A percentile compares a stretch with the other conserved stretches of the same genome.
These are phyloP conservation scores for Darevskia nairensis DNA, from an alignment of 2,797 vertebrate species.

Conservation along the genomic window DNA sequence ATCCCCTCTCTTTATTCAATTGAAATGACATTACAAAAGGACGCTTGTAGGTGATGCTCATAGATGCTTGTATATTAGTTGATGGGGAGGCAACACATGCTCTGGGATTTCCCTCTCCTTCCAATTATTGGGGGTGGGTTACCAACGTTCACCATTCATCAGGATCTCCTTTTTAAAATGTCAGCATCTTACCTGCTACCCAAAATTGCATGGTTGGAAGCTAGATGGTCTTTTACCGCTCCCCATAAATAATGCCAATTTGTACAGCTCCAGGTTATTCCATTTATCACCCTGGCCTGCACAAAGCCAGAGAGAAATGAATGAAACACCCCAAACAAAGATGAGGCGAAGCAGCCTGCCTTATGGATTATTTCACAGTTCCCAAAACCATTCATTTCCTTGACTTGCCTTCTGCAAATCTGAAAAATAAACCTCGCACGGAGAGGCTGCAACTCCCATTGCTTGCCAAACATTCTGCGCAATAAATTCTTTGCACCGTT, in stretches of 20 bases:
- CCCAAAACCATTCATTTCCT: conserved; percentile 44
- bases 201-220: conserved; percentile 48
- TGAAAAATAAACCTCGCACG: conserved; percentile 54
- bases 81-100: not conserved
- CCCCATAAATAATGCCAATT: conserved; percentile 65
- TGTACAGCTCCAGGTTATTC: conserved; percentile 53
- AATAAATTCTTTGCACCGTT: conserved; percentile 48
- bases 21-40: not conserved
- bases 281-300: conserved; percentile 60
- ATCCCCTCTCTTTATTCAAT: not conserved
- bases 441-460: conserved; percentile 18
- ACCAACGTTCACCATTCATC: conserved; percentile 28
- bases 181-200: conserved; percentile 32
- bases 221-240: conserved; percentile 35
- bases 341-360: conserved; percentile 55
- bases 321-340: conserved; percentile 60
- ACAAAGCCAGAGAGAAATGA: conserved; percentile 60
- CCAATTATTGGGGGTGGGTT: not conserved
- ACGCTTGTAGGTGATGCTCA: rapidly evolving
- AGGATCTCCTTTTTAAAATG: conserved; percentile 50
- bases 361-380: conserved; percentile 62
- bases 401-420: conserved; percentile 36
- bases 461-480: conserved; percentile 40
- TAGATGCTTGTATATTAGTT: rapidly evolving
- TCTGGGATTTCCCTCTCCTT: not conserved